Percentiles rank a stretch among this genome's conserved stretches.
Conservation (phyloP, 2,113 vertebrate species). For the Scopus umbretta region DNA sequence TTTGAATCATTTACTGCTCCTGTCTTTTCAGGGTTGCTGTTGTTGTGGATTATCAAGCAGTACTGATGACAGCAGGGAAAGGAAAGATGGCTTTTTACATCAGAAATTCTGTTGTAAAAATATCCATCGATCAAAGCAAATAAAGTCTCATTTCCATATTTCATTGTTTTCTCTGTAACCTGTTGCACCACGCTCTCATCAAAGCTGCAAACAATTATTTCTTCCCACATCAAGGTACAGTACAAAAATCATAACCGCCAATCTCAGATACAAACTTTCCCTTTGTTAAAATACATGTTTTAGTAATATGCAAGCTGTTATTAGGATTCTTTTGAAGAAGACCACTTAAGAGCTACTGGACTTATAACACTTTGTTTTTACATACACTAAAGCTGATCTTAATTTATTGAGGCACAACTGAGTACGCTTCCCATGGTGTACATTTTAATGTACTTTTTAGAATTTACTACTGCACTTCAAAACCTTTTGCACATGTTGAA, state of each 20-base stretch:
- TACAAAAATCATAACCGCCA: neutral
- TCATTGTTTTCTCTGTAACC: neutral
- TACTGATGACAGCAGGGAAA: neutral
- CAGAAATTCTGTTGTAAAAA: neutral
- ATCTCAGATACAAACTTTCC: neutral
- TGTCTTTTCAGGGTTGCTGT: neutral
- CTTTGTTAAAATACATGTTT: neutral
- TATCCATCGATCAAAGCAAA: neutral
- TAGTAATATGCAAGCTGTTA: neutral
- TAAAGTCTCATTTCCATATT: neutral
- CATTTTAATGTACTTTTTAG: neutral
- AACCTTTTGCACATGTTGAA: neutral
- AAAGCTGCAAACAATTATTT: neutral
- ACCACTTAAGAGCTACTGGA: neutral
- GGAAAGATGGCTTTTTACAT: neutral
- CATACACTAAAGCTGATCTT: neutral
- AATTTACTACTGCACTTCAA: neutral
- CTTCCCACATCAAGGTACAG: neutral
- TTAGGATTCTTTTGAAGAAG: neutral
- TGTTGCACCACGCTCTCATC: neutral
- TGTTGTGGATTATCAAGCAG: neutral
- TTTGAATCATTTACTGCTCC: neutral
- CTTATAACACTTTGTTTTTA: neutral
- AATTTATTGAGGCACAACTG: neutral
- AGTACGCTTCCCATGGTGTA: neutral